A percentile compares a stretch with the other conserved stretches of the same genome.
These are phyloP conservation scores for Eubucco bourcierii DNA, from an alignment of 2,113 vertebrate species.

Conservation along the genomic window DNA sequence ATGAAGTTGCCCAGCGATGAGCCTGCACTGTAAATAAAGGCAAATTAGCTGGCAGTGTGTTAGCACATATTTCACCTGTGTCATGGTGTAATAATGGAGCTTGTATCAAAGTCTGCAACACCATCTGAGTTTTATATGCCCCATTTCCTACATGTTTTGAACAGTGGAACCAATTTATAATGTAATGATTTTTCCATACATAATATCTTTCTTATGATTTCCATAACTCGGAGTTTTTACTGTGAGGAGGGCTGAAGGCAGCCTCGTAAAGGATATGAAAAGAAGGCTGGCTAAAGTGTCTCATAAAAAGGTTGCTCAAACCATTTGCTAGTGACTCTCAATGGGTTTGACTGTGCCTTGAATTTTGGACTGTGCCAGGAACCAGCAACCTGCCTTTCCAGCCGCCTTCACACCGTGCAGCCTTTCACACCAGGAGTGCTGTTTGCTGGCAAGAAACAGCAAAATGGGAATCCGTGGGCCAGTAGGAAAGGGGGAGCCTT, in stretches of 20 bases:
- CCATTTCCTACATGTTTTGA: slow-evolving; percentile 81
- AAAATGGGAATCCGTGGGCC: neutral
- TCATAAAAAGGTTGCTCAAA: slow-evolving; percentile 55
- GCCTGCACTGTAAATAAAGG: slow-evolving; percentile 72
- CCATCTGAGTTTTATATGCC: slow-evolving; percentile 79
- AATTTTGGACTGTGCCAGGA: neutral
- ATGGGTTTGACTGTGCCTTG: slow-evolving; percentile 26
- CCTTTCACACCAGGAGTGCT: neutral
- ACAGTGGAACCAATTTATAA: slow-evolving; percentile 81
- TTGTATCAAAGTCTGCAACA: slow-evolving; percentile 75
- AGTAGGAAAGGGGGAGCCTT: neutral
- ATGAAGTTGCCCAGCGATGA: slow-evolving; percentile 56
- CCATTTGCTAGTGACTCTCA: slow-evolving; percentile 53
- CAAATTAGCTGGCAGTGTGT: slow-evolving; percentile 73
- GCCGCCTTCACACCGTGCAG: neutral
- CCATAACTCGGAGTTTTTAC: slow-evolving; percentile 71
- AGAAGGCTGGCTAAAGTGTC: slow-evolving; percentile 54
- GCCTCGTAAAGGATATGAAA: slow-evolving; percentile 66
- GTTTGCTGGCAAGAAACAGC: neutral
- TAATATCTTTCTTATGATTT: slow-evolving; percentile 82
- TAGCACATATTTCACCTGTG: slow-evolving; percentile 76
- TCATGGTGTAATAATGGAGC: slow-evolving; percentile 71
- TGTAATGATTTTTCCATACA: slow-evolving; percentile 82
- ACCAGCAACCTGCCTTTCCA: neutral
- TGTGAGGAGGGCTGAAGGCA: slow-evolving; percentile 40